Conservation (phyloP, 2,113 vertebrate species). For the Thryonomys swinderianus region DNA sequence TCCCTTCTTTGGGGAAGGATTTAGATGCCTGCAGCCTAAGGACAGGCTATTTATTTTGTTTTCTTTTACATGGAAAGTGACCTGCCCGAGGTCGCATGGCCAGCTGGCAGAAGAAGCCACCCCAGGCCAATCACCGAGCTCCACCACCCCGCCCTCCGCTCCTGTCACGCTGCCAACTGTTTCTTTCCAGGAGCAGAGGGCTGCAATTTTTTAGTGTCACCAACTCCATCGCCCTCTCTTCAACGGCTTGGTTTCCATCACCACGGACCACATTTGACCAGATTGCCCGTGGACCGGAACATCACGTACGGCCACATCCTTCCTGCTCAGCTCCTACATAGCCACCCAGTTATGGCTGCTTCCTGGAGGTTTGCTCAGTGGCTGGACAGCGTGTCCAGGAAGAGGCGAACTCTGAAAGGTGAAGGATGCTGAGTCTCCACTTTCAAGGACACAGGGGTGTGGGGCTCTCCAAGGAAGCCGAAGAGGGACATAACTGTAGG, state of each 20-base stretch:
- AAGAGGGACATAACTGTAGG: neutral
- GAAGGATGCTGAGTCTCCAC: neutral
- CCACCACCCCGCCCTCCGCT: neutral
- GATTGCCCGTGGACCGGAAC: neutral
- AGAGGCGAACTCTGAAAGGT: neutral
- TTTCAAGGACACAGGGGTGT: neutral
- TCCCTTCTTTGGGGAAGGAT: too few species aligned
- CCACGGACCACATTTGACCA: neutral
- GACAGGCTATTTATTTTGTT: neutral
- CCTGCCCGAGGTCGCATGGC: neutral
- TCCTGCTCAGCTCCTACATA: neutral
- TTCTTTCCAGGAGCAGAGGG: fast-evolving
- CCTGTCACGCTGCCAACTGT: fast-evolving
- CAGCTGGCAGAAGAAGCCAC: neutral
- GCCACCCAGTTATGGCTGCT: neutral
- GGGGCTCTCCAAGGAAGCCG: neutral
- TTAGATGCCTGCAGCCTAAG: neutral
- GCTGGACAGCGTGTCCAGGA: neutral
- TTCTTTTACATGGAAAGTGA: too few species aligned
- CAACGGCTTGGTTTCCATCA: neutral
- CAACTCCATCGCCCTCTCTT: neutral
- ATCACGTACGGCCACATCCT: neutral
- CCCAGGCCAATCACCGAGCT: too few species aligned
- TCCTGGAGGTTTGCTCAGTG: neutral
- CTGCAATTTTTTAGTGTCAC: neutral